phyloP scores from a whole-genome alignment of 2,113 vertebrate species.

The Amphiprion percula region DNA sequence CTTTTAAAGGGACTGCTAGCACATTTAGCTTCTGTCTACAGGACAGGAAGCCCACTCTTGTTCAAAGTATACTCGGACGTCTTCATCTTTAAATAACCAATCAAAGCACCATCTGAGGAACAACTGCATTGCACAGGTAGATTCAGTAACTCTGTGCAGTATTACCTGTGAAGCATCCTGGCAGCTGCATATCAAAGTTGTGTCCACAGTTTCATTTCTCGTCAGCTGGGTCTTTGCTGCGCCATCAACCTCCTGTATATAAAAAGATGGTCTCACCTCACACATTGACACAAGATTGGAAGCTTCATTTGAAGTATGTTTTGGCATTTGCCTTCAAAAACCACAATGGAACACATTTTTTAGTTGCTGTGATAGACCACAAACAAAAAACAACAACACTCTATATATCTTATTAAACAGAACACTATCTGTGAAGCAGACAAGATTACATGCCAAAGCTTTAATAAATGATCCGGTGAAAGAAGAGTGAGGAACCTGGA shows the following conservation, averaged over 20 bases:
- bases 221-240: too few relatives aligned
- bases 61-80: too few relatives aligned
- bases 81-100: too few relatives aligned
- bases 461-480: constrained; percentile 13
- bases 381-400: not conserved
- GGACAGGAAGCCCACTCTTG: too few relatives aligned
- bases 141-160: too few relatives aligned
- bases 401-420: not conserved
- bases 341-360: not conserved
- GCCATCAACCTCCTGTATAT: not conserved
- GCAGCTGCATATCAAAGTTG: too few relatives aligned
- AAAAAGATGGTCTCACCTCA: not conserved
- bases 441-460: constrained; percentile 4
- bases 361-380: not conserved
- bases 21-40: too few relatives aligned
- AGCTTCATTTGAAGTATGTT: not conserved
- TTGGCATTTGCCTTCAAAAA: not conserved
- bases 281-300: not conserved
- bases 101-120: too few relatives aligned
- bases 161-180: too few relatives aligned
- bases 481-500: constrained; percentile 34
- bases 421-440: not conserved
- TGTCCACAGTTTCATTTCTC: too few relatives aligned
- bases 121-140: too few relatives aligned
- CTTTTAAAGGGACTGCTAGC: too few relatives aligned